These are phyloP conservation scores for Agelastica alni DNA, from an alignment of 2,888 invertebrate genomes.

Conservation along the genomic window DNA sequence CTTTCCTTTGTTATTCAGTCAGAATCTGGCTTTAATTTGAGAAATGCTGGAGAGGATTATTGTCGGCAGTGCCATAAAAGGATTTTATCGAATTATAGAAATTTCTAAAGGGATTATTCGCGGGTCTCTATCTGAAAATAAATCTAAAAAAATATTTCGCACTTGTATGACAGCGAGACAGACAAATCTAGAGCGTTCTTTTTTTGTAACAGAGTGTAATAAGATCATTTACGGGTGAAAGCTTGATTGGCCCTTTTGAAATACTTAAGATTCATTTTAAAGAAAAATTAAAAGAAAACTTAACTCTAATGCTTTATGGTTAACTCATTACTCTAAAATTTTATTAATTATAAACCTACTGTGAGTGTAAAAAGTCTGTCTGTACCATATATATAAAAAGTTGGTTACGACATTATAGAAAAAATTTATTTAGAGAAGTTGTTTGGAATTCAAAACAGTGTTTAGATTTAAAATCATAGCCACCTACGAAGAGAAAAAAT, in stretches of 20 bases:
- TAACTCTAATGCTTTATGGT: too few relatives aligned
- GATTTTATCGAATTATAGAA: constrained; percentile 25
- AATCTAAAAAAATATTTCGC: constrained; percentile 24
- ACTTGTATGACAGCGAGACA: constrained; percentile 23
- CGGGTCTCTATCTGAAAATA: constrained; percentile 18
- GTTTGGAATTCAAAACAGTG: too few relatives aligned
- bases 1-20: constrained; percentile 23
- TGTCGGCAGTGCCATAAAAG: constrained; percentile 21
- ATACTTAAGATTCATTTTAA: neutral
- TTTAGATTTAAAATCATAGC: too few relatives aligned
- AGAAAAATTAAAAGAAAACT: too few relatives aligned
- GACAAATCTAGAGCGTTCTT: constrained; percentile 5
- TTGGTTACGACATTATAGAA: too few relatives aligned
- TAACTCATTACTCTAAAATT: too few relatives aligned
- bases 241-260: constrained; percentile 8
- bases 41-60: constrained; percentile 23
- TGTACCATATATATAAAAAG: too few relatives aligned
- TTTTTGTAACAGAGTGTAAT: constrained; percentile 10
- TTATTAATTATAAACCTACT: too few relatives aligned
- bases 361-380: too few relatives aligned
- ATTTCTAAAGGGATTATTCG: constrained; percentile 24
- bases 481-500: too few relatives aligned
- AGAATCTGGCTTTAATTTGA: constrained; percentile 25
- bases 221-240: constrained; percentile 16
- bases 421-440: too few relatives aligned